Conservation (phyloP, 2,888 invertebrate species). For the Oasisia sp. region DNA sequence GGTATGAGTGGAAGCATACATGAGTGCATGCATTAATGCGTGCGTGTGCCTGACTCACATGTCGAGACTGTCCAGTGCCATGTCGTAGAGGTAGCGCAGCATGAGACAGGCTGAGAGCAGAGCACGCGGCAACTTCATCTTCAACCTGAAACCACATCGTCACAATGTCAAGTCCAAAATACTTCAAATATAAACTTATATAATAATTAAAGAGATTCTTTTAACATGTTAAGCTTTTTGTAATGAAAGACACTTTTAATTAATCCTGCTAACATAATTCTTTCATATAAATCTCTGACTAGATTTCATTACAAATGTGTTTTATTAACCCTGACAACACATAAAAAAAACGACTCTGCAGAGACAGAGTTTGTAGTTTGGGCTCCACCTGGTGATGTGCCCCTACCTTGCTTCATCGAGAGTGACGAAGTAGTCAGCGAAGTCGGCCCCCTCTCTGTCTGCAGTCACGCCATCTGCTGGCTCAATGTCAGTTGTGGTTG, state of each 20-base stretch:
- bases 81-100: slow-evolving; percentile 89
- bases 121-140: slow-evolving; percentile 75
- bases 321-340: no score
- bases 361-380: background rate
- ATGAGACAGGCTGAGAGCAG: slow-evolving; percentile 86
- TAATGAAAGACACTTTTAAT: no score
- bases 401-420: slow-evolving; percentile 53
- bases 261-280: no score
- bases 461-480: slow-evolving; percentile 21
- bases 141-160: background rate
- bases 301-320: no score
- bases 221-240: no score
- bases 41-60: slow-evolving; percentile 68
- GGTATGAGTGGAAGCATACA: no score
- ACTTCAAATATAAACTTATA: background rate
- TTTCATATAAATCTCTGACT: no score
- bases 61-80: slow-evolving; percentile 94
- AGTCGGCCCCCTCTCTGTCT: slow-evolving; percentile 35
- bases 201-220: background rate
- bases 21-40: background rate
- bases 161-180: background rate
- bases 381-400: no score
- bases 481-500: slow-evolving; percentile 31
- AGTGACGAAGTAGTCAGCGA: slow-evolving; percentile 56
- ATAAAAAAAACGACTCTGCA: background rate